Percentiles rank a stretch among this genome's conserved stretches.
Evolutionary conservation across 2,113 vertebrate genomes (phyloP).

Genomic region (Oostethus manadensis): DNA sequence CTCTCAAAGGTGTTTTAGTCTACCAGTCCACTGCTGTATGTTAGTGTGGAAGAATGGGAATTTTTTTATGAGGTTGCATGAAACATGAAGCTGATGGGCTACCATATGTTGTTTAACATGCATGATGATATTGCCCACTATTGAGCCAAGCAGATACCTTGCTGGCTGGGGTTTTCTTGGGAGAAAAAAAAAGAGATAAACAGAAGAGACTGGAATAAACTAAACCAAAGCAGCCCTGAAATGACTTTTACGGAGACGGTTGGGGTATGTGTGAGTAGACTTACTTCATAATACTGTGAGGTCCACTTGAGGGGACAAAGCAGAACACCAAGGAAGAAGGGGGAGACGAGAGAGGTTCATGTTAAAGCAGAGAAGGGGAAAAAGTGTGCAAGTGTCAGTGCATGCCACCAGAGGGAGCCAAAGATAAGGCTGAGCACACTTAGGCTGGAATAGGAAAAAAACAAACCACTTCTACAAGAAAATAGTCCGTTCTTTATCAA

Average conservation of each 20-base stretch:
- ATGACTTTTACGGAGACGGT: neutral
- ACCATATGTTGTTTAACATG: neutral
- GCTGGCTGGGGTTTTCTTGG: constrained; percentile 53
- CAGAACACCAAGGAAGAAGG: constrained; percentile 2
- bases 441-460: no score
- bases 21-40: neutral
- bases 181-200: constrained; percentile 15
- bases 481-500: no score
- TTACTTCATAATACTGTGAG: constrained; percentile 68
- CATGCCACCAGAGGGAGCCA: constrained; percentile 21
- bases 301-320: constrained; percentile 48
- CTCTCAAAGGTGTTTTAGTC: no score
- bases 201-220: constrained; percentile 4
- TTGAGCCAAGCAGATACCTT: constrained; percentile 43
- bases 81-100: neutral
- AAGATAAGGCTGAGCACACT: neutral
- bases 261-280: constrained; percentile 19
- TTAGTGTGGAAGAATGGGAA: neutral
- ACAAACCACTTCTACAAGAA: no score
- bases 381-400: neutral
- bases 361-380: constrained; percentile 1
- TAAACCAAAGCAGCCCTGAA: neutral
- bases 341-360: constrained; percentile 9
- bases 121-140: neutral
- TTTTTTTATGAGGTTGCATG: constrained; percentile 3